Conservation (phyloP, 2,797 vertebrate species). For the Urophycis tenuis region DNA sequence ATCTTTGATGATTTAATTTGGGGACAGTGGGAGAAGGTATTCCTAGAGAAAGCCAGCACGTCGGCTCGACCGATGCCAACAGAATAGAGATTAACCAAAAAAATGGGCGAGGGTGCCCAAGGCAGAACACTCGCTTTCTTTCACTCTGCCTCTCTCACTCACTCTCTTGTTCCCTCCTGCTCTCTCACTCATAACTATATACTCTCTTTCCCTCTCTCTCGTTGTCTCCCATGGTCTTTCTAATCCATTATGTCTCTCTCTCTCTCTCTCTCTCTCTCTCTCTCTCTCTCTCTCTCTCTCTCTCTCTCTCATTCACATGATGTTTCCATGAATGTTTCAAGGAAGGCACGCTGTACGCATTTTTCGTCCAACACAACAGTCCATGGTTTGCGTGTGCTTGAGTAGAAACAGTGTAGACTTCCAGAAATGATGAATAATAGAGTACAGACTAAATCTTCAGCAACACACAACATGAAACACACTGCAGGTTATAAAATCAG, state of each 20-base stretch:
- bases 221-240: too few species aligned
- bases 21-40: not conserved
- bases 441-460: not conserved
- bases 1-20: not conserved
- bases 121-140: not conserved
- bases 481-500: not conserved
- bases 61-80: not conserved
- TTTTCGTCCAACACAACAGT: too few species aligned
- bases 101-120: not conserved
- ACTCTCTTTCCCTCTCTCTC: not conserved
- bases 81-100: not conserved
- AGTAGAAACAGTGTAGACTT: not conserved
- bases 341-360: too few species aligned
- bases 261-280: not conserved
- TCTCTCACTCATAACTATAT: too few species aligned
- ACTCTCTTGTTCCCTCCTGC: not conserved
- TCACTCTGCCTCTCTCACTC: not conserved
- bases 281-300: too few species aligned
- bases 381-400: too few species aligned
- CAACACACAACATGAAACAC: too few species aligned
- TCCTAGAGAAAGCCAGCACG: not conserved
- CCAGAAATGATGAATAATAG: not conserved
- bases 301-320: too few species aligned
- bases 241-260: not conserved
- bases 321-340: too few species aligned